Evolutionary conservation across 2,113 vertebrate species (phyloP).

Genomic region (Corapipo altera): DNA sequence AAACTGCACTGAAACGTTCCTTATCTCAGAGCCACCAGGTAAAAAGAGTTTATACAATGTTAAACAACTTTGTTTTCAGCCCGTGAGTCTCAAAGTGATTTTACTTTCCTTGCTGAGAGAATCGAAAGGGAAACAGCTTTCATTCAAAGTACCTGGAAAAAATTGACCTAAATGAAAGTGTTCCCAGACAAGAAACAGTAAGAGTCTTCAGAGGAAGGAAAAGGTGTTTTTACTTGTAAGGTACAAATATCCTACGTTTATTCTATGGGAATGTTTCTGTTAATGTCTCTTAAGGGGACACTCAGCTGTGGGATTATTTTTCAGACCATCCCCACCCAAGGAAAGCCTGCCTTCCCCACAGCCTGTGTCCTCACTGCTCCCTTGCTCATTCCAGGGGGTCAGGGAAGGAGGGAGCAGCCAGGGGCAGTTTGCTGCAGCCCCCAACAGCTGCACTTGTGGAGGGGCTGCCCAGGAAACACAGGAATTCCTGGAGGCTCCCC

Average conservation of each 20-base stretch:
- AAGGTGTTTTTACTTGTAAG: conserved; percentile 28
- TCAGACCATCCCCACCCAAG: neutral
- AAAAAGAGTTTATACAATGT: neutral
- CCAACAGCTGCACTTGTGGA: neutral
- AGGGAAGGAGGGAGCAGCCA: neutral
- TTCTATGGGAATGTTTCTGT: conserved; percentile 51
- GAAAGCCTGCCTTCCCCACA: neutral
- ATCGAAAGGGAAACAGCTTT: neutral
- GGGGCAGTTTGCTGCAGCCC: conserved; percentile 2
- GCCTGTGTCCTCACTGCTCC: conserved; percentile 16
- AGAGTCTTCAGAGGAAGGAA: conserved; percentile 27
- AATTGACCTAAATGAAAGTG: neutral
- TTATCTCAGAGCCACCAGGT: neutral
- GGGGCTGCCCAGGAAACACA: neutral
- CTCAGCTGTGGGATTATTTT: neutral
- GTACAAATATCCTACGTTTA: conserved; percentile 59
- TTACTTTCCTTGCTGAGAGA: neutral
- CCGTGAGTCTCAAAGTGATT: neutral
- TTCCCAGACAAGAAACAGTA: neutral
- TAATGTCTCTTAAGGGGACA: neutral
- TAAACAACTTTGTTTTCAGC: neutral
- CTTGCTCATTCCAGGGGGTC: neutral
- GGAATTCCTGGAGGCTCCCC: neutral
- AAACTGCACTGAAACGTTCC: neutral
- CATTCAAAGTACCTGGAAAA: neutral